Percentiles rank a stretch among this genome's conserved stretches.
Conservation (phyloP, 2,797 vertebrate species). For the Helostoma temminkii region DNA sequence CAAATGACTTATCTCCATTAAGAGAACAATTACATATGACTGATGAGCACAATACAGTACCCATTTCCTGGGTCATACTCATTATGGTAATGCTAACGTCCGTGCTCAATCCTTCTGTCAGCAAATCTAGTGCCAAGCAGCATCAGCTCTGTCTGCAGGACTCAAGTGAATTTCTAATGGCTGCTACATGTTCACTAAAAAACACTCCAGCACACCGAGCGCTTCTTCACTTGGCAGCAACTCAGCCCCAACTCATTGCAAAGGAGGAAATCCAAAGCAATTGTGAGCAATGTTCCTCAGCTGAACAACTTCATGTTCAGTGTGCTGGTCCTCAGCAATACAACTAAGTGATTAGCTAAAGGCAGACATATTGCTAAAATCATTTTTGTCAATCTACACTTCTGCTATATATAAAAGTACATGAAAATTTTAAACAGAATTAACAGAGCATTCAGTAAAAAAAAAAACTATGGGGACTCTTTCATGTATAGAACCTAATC, state of each 20-base stretch:
- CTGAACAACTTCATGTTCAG: no score
- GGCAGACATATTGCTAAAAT: no score
- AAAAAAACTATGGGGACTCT: no score
- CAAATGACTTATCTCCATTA: slow-evolving; percentile 45
- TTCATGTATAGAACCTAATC: no score
- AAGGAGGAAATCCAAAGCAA: neutral
- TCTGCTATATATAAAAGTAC: no score
- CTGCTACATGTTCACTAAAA: neutral
- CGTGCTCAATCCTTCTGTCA: slow-evolving; percentile 15
- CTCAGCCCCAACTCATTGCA: neutral
- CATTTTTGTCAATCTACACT: no score
- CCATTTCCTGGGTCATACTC: slow-evolving; percentile 30
- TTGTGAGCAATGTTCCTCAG: no score
- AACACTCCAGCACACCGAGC: neutral
- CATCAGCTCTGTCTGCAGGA: neutral
- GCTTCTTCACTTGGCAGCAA: neutral
- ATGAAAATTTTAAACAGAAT: no score
- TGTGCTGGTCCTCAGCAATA: neutral
- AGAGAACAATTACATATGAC: slow-evolving; percentile 38
- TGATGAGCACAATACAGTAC: slow-evolving; percentile 44
- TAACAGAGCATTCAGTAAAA: no score
- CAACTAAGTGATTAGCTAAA: neutral
- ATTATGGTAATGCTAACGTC: slow-evolving; percentile 32
- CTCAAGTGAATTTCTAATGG: neutral
- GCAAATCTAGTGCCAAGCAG: slow-evolving; percentile 8